Evolutionary conservation across 2,113 vertebrate species (phyloP), one percentile per base, ranked within the genome.

Genomic region (Pachypanchax playfairii): DNA sequence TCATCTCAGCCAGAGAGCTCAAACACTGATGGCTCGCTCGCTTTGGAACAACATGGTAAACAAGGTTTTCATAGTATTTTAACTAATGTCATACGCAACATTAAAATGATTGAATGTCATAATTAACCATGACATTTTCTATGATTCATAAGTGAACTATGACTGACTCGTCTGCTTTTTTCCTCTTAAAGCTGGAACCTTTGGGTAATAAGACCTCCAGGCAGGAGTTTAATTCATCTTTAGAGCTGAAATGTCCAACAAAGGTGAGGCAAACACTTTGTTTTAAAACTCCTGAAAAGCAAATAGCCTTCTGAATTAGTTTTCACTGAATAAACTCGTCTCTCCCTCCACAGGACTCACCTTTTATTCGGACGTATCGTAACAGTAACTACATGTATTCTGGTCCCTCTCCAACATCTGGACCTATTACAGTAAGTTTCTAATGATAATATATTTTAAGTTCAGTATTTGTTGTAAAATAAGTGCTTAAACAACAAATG

Each of bases 1-100:
- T 85, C 94, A 95, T 50, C 91, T 93, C 41, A 95, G 81, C 83
- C 93, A 95, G 89, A 96, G 92, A 72, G 84, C 94, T 53, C 95
- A 98, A 46, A 87, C 94, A 0, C 81, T 89, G 73, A 92, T 97
- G 74, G 90, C 96, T 52, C 92, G 73, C 36, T 86, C 90, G 46
- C 94, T 98, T 22, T 98, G 96, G 96, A 93, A 91, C 83, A 87
- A 92, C 81, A 77, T 97, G 95, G 95, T 97, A 87, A 85, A 70
- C 28, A 14, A 24, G 41, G 15, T 36, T 22, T 31, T n/a, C n/a
- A n/a, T n/a, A n/a, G n/a, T n/a, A n/a, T n/a, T n/a, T n/a, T n/a
- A n/a, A n/a, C n/a, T n/a, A n/a, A n/a, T n/a, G n/a, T n/a, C n/a
- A n/a, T n/a, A n/a, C n/a, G n/a, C n/a, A n/a, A n/a, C n/a, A n/a